phyloP scores from a whole-genome alignment of 1,140 invertebrate genomes.

The Neodiprion fabricii region DNA sequence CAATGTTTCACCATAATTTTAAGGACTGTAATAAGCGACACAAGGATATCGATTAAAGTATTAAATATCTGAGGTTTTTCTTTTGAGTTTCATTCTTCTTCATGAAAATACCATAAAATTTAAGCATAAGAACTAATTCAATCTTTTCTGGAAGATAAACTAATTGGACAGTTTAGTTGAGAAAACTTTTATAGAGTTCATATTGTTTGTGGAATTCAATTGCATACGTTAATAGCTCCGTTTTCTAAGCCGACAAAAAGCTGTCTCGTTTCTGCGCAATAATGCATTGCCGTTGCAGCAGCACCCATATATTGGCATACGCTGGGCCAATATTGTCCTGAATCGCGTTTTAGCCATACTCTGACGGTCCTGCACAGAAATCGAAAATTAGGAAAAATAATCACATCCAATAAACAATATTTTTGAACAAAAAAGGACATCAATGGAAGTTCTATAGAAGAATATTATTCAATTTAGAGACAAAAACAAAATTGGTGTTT shows the following conservation, averaged over 20 bases:
- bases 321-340: slow-evolving; percentile 99
- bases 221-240: slow-evolving; percentile 80
- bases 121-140: slow-evolving; percentile 10
- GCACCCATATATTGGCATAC: slow-evolving; percentile 97
- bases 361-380: slow-evolving; percentile 82
- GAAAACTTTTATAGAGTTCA: too few species aligned
- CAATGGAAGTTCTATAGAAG: neutral
- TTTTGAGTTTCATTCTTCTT: neutral
- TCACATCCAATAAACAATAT: slow-evolving; percentile 23
- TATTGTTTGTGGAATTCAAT: neutral
- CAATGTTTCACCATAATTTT: too few species aligned
- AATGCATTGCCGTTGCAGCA: slow-evolving; percentile 84
- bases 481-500: too few species aligned
- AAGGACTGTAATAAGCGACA: too few species aligned
- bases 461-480: slow-evolving; percentile 8
- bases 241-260: slow-evolving; percentile 96
- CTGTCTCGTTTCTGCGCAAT: slow-evolving; percentile 81
- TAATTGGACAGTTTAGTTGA: neutral
- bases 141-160: slow-evolving; percentile 15
- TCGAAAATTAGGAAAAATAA: slow-evolving; percentile 20
- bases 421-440: neutral
- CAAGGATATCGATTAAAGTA: too few species aligned
- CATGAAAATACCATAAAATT: slow-evolving; percentile 15
- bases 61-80: slow-evolving; percentile 14
- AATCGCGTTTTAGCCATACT: slow-evolving; percentile 96